Evolutionary conservation across 2,888 invertebrate genomes (phyloP).

Genomic region (Epinotia brunnichana): DNA sequence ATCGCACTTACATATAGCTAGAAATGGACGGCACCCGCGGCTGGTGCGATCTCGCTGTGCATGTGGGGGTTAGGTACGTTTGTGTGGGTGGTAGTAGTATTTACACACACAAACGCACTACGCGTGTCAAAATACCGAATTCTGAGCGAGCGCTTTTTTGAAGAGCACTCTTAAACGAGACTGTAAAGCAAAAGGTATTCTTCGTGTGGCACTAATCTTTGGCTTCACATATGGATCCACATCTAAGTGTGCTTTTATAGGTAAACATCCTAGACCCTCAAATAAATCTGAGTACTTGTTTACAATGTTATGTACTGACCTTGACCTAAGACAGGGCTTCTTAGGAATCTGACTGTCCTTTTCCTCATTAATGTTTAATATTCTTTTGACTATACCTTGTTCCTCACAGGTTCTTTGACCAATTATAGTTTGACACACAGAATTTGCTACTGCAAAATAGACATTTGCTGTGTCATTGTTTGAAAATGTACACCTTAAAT

Average conservation of each 20-base stretch:
- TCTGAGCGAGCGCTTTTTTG: too few species aligned
- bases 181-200: slow-evolving; percentile 22
- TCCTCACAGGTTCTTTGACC: slow-evolving; percentile 17
- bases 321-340: too few species aligned
- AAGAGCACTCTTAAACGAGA: not conserved
- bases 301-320: too few species aligned
- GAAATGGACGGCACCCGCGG: too few species aligned
- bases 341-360: too few species aligned
- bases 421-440: slow-evolving; percentile 16
- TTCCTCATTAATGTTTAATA: not conserved
- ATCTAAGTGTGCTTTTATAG: slow-evolving; percentile 29
- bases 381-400: not conserved
- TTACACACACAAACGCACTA: too few species aligned
- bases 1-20: too few species aligned
- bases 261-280: slow-evolving; percentile 40
- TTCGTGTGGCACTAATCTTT: slow-evolving; percentile 23
- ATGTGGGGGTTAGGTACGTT: too few species aligned
- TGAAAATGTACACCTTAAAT: not conserved
- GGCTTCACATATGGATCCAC: slow-evolving; percentile 21
- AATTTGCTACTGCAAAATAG: slow-evolving; percentile 10
- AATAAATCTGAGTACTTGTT: slow-evolving; percentile 30
- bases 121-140: too few species aligned
- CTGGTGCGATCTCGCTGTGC: too few species aligned
- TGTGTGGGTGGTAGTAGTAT: too few species aligned
- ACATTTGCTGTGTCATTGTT: too few species aligned